Evolutionary conservation across 2,797 vertebrate species (phyloP).

Genomic region (Gymnothorax reevesii): DNA sequence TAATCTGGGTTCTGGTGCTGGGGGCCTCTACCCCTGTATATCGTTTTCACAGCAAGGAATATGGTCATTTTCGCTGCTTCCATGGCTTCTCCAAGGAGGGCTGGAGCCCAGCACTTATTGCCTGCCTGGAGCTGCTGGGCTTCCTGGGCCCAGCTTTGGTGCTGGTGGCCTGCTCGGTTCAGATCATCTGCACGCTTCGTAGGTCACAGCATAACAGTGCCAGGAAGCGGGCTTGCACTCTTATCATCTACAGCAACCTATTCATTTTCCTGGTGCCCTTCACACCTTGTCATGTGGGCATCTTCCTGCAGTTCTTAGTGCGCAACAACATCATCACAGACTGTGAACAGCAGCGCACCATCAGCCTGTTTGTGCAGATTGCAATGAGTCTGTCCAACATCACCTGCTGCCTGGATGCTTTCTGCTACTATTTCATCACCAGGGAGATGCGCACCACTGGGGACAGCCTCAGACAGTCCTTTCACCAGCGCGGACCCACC

Average conservation of each 20-base stretch:
- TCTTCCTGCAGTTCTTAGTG: slow-evolving; percentile 88
- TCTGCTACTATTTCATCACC: slow-evolving; percentile 88
- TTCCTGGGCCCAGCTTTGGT: slow-evolving; percentile 77
- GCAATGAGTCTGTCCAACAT: slow-evolving; percentile 82
- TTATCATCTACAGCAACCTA: slow-evolving; percentile 79
- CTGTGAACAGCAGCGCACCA: slow-evolving; percentile 60
- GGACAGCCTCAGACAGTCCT: slow-evolving; percentile 45
- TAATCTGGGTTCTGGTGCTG: slow-evolving; percentile 76
- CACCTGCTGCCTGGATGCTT: slow-evolving; percentile 87
- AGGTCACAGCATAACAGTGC: slow-evolving; percentile 45
- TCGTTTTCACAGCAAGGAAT: slow-evolving; percentile 44
- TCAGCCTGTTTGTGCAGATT: slow-evolving; percentile 84
- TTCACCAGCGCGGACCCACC: slow-evolving; percentile 54
- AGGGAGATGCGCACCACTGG: slow-evolving; percentile 72
- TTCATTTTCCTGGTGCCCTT: slow-evolving; percentile 86
- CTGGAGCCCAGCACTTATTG: slow-evolving; percentile 72
- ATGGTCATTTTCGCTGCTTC: slow-evolving; percentile 68
- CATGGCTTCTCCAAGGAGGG: slow-evolving; percentile 67
- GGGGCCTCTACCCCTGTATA: slow-evolving; percentile 64
- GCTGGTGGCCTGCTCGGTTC: slow-evolving; percentile 76
- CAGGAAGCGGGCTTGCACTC: slow-evolving; percentile 63
- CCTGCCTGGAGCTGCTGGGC: slow-evolving; percentile 78
- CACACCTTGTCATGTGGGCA: slow-evolving; percentile 80
- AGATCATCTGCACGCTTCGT: slow-evolving; percentile 71
- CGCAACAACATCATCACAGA: slow-evolving; percentile 67